A percentile compares a stretch with the other conserved stretches of the same genome.
Conservation (phyloP, 2,797 vertebrate genomes). For the Anisognathus igniventris region DNA sequence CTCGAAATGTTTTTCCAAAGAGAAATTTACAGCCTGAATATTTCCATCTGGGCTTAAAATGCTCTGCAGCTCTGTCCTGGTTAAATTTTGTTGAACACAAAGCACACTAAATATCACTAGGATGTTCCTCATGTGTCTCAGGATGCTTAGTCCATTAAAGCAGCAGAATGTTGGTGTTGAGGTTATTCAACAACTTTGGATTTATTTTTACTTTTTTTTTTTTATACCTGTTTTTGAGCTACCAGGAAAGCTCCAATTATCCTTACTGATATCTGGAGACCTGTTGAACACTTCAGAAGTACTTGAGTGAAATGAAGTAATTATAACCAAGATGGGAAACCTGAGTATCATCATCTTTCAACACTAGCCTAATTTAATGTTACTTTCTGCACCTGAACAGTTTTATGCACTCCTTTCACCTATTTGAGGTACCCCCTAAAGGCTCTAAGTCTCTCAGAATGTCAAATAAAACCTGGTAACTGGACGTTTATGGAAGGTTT, state of each 20-base stretch:
- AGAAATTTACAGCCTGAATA: background rate
- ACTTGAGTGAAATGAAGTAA: background rate
- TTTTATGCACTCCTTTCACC: background rate
- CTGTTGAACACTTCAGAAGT: background rate
- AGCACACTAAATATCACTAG: background rate
- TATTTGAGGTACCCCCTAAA: background rate
- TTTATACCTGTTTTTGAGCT: background rate
- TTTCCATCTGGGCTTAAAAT: background rate
- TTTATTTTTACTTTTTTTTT: background rate
- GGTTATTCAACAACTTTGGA: background rate
- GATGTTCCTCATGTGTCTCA: background rate
- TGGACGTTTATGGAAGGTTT: background rate
- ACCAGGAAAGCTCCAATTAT: background rate
- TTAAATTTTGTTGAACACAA: background rate
- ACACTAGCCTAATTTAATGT: background rate
- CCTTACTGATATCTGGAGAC: background rate
- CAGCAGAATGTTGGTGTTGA: background rate
- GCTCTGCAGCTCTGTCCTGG: background rate
- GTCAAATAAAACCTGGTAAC: background rate
- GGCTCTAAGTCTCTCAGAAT: background rate
- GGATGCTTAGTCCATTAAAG: background rate
- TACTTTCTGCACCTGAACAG: background rate
- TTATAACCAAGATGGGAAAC: background rate
- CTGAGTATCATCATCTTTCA: background rate
- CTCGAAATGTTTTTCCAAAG: background rate